These are phyloP conservation scores for Actenoides lindsayi DNA, from an alignment of 2,113 vertebrate species.

Conservation along the genomic window DNA sequence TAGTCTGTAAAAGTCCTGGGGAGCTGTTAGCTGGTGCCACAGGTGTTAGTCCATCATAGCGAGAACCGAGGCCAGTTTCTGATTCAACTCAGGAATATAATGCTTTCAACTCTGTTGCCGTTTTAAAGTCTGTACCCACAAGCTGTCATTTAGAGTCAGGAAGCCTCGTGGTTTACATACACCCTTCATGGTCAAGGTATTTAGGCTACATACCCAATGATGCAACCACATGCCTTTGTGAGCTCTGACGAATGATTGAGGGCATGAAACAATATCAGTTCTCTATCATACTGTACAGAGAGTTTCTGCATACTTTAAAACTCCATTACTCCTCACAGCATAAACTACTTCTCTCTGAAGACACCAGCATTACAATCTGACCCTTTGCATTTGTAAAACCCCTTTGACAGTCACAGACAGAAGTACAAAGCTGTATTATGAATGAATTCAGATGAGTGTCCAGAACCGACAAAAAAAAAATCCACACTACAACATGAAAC, in stretches of 20 bases:
- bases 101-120: neutral
- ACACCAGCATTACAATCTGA: neutral
- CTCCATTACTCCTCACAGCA: neutral
- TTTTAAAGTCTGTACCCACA: slow-evolving; percentile 8
- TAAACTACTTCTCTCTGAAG: neutral
- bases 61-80: neutral
- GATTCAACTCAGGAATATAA: neutral
- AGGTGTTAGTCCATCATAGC: neutral
- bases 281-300: slow-evolving; percentile 19
- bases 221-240: slow-evolving; percentile 48
- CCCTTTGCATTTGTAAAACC: neutral
- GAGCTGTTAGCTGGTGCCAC: neutral
- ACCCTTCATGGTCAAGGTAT: slow-evolving; percentile 63
- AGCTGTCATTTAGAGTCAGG: slow-evolving; percentile 19
- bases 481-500: neutral
- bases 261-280: slow-evolving; percentile 26
- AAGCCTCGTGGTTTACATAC: slow-evolving; percentile 22
- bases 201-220: slow-evolving; percentile 46
- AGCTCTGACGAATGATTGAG: slow-evolving; percentile 38
- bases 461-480: neutral
- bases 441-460: neutral
- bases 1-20: neutral
- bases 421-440: neutral
- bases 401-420: neutral
- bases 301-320: slow-evolving; percentile 12